A percentile compares a stretch with the other conserved stretches of the same genome.
phyloP scores from a whole-genome alignment of 2,888 invertebrate genomes.

The Eurytoma adleriae region DNA sequence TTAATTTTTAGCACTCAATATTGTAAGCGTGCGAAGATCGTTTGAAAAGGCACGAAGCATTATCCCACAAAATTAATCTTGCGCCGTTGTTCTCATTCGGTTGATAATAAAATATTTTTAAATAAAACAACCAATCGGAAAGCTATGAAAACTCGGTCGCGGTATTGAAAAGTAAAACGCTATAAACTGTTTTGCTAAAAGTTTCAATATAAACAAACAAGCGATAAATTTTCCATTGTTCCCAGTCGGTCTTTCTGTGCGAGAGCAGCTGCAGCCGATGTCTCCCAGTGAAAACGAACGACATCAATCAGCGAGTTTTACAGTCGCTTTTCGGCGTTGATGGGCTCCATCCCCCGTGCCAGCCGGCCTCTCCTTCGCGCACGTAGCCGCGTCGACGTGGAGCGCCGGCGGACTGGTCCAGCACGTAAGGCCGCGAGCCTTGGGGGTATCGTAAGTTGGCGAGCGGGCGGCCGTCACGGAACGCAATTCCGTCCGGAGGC shows the following conservation, averaged over 20 bases:
- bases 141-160: no score
- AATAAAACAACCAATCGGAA: no score
- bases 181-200: background rate
- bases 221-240: background rate
- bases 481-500: conserved; percentile 34
- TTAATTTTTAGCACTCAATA: no score
- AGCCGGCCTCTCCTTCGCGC: background rate
- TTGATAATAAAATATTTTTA: no score
- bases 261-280: background rate
- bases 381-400: conserved; percentile 20
- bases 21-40: no score
- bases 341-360: conserved; percentile 12
- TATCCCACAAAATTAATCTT: no score
- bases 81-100: no score
- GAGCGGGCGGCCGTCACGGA: conserved; percentile 29
- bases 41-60: no score
- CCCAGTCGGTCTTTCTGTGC: background rate
- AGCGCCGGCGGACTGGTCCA: background rate
- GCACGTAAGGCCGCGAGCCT: conserved; percentile 18
- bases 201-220: conserved; percentile 5
- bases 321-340: conserved; percentile 37
- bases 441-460: conserved; percentile 42
- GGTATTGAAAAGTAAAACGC: no score
- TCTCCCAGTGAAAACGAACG: conserved; percentile 38
- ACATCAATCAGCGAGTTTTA: conserved; percentile 50